Conservation (phyloP, 2,113 vertebrate genomes). For the Oncorhynchus kisutch region DNA sequence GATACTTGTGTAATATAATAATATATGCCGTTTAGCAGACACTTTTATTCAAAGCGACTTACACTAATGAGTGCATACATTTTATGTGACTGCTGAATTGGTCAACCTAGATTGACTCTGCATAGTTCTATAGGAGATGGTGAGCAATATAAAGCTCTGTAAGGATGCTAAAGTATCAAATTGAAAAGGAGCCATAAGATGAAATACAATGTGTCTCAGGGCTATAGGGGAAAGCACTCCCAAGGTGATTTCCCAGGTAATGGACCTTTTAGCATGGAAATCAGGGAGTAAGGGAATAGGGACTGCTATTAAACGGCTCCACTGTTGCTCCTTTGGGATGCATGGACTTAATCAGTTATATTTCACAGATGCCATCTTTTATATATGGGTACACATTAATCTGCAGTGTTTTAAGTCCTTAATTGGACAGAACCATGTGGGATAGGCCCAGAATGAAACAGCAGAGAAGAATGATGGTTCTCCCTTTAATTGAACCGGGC, state of each 20-base stretch:
- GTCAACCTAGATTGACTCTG: not conserved
- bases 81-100: not conserved
- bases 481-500: no score
- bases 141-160: no score
- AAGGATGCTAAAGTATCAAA: not conserved
- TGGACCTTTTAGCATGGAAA: slow-evolving; percentile 67
- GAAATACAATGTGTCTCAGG: not conserved
- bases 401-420: not conserved
- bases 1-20: not conserved
- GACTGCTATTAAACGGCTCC: slow-evolving; percentile 59
- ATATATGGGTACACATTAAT: slow-evolving; percentile 48
- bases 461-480: no score
- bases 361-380: slow-evolving; percentile 79
- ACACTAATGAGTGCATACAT: no score
- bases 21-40: no score
- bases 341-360: slow-evolving; percentile 75
- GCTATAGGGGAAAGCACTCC: slow-evolving; percentile 17
- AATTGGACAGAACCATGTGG: not conserved
- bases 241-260: slow-evolving; percentile 43
- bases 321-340: slow-evolving; percentile 60
- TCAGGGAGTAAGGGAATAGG: slow-evolving; percentile 47
- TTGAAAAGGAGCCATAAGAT: not conserved
- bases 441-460: not conserved
- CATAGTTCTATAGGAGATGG: not conserved
- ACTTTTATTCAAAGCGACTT: no score